Conservation (phyloP, 92 coral and sea anemone genomes). For the Phenganax stokvisi region DNA sequence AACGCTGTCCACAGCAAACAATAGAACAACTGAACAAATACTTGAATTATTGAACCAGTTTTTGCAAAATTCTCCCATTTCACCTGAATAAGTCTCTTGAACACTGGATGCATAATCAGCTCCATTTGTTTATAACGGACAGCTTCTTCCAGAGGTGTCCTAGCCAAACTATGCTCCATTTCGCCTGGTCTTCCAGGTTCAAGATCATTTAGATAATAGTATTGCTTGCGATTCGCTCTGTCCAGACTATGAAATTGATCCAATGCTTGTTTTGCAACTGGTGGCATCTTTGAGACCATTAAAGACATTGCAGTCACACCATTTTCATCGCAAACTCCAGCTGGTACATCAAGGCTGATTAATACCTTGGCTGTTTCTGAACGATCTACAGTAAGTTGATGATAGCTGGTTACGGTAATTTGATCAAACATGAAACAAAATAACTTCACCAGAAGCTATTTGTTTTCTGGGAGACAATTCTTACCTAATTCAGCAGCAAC, state of each 20-base stretch:
- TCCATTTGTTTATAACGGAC: conserved; percentile 88
- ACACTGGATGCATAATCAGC: conserved; percentile 95
- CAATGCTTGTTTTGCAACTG: conserved; percentile 93
- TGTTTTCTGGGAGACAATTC: not conserved
- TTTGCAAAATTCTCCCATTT: conserved; percentile 89
- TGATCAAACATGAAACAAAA: too few species aligned
- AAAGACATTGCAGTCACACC: conserved; percentile 79
- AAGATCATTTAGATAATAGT: conserved; percentile 77
- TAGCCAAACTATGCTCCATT: conserved; percentile 44
- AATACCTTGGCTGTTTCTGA: conserved; percentile 90
- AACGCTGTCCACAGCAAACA: conserved; percentile 76
- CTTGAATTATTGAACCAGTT: conserved; percentile 63
- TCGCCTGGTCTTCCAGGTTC: conserved; percentile 57
- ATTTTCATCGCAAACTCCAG: conserved; percentile 71
- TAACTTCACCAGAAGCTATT: too few species aligned
- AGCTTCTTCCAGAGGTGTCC: conserved; percentile 76
- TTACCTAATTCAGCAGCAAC: conserved; percentile 97
- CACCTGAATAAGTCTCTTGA: conserved; percentile 80
- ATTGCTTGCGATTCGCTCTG: conserved; percentile 88
- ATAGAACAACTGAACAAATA: conserved; percentile 66
- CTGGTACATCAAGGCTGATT: conserved; percentile 64
- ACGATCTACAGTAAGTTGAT: conserved; percentile 57
- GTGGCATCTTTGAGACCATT: conserved; percentile 98
- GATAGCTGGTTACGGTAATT: too few species aligned
- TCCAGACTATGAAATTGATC: conserved; percentile 95